Percentiles rank a stretch among this genome's conserved stretches.
phyloP scores from a whole-genome alignment of 2,888 invertebrate species.

The Metellina segmentata region DNA sequence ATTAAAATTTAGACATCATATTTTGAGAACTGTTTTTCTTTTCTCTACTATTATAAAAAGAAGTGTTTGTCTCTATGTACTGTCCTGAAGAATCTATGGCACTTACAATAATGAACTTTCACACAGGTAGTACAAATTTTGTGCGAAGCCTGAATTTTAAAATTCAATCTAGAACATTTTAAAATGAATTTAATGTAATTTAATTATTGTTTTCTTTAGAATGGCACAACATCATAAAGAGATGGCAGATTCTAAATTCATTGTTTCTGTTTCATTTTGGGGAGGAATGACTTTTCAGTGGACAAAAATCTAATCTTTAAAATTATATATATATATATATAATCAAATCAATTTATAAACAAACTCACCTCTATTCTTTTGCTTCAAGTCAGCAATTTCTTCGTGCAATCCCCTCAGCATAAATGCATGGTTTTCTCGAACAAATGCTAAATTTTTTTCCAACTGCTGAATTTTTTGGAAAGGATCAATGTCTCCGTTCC shows the following conservation, averaged over 20 bases:
- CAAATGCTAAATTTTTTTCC: constrained; percentile 76
- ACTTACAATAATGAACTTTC: no score
- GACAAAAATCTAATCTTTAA: neutral
- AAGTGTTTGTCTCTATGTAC: no score
- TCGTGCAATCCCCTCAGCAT: constrained; percentile 73
- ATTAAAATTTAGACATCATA: neutral
- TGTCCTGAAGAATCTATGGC: no score
- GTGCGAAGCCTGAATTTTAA: no score
- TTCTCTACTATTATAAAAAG: no score
- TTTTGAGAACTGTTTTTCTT: neutral
- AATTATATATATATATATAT: neutral
- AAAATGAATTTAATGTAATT: no score
- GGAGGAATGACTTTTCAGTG: neutral
- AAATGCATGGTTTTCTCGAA: constrained; percentile 73
- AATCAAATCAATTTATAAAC: neutral
- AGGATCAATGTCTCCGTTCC: constrained; percentile 63
- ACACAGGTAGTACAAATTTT: no score
- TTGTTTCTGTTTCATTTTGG: no score
- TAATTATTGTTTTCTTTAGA: no score
- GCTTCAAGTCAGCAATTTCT: constrained; percentile 75
- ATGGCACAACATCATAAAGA: no score
- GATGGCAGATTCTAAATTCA: no score
- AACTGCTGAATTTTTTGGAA: constrained; percentile 71
- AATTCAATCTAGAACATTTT: no score
- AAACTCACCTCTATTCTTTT: constrained; percentile 71